phyloP scores from a whole-genome alignment of 1,140 invertebrate genomes.

The Thaumatotibia leucotreta region DNA sequence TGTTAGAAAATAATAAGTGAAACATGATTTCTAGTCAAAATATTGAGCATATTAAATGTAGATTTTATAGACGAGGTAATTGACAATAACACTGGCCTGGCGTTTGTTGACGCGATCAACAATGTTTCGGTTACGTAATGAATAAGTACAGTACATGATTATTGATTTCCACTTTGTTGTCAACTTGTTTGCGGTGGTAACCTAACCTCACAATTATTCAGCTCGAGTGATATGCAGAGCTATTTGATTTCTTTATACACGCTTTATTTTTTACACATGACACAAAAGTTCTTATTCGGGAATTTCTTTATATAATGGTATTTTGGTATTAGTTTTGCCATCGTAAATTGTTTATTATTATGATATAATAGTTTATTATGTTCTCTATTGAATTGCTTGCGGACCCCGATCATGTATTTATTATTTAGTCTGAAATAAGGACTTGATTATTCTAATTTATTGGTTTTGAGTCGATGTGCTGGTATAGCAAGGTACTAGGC shows the following conservation, averaged over 20 bases:
- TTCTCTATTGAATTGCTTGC: background rate
- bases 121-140: slow-evolving; percentile 40
- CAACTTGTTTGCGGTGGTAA: slow-evolving; percentile 37
- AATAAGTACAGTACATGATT: slow-evolving; percentile 66
- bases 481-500: no score
- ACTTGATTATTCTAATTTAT: background rate
- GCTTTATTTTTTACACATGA: background rate
- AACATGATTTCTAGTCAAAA: slow-evolving; percentile 76
- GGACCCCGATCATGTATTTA: background rate
- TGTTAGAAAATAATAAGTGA: slow-evolving; percentile 70
- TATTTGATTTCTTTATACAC: background rate
- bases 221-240: slow-evolving; percentile 21
- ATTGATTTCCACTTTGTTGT: slow-evolving; percentile 34
- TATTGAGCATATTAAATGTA: slow-evolving; percentile 74
- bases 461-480: background rate
- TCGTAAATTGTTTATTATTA: background rate
- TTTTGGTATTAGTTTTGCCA: background rate
- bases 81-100: slow-evolving; percentile 71
- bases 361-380: background rate
- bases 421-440: background rate
- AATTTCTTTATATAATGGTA: no score
- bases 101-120: slow-evolving; percentile 27
- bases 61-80: slow-evolving; percentile 65
- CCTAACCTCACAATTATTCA: slow-evolving; percentile 40
- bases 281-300: no score